Percentiles rank a stretch among this genome's conserved stretches.
Conservation (phyloP, 1,140 invertebrate species). For the Stegodyphus mimosarum region DNA sequence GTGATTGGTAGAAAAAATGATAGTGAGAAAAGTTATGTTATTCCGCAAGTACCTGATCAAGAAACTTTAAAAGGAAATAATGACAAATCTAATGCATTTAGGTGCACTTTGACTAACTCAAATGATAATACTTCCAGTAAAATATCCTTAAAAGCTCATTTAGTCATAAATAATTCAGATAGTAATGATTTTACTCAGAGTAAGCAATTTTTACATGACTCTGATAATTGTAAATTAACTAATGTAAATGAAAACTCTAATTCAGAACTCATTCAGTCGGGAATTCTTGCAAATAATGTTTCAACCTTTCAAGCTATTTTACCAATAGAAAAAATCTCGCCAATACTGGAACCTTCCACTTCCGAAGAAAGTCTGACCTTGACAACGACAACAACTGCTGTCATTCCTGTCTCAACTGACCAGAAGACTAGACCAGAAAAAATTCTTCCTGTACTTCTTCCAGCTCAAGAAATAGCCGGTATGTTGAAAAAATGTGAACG, state of each 20-base stretch:
- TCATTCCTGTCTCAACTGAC: slow-evolving; percentile 28
- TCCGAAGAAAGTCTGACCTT: not conserved
- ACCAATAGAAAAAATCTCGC: slow-evolving; percentile 10
- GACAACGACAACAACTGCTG: not conserved
- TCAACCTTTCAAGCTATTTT: slow-evolving; percentile 18
- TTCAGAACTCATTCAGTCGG: not conserved
- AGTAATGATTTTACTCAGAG: not conserved
- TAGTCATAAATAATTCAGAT: not conserved
- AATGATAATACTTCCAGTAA: too few relatives aligned
- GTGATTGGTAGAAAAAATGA: too few relatives aligned
- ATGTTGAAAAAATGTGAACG: not conserved
- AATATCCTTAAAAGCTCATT: too few relatives aligned
- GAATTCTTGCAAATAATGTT: not conserved
- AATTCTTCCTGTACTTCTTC: slow-evolving; percentile 24
- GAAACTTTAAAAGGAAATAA: too few relatives aligned
- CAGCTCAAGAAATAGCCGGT: slow-evolving; percentile 11
- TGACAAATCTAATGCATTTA: too few relatives aligned
- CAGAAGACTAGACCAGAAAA: slow-evolving; percentile 24
- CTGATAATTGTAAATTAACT: not conserved
- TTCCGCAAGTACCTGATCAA: too few relatives aligned
- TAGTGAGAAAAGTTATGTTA: too few relatives aligned
- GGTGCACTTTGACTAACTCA: too few relatives aligned
- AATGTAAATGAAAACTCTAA: not conserved
- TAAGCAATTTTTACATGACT: not conserved
- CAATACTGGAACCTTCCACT: not conserved